phyloP scores from a whole-genome alignment of 2,797 vertebrate species.

The Meriones psammophilus region DNA sequence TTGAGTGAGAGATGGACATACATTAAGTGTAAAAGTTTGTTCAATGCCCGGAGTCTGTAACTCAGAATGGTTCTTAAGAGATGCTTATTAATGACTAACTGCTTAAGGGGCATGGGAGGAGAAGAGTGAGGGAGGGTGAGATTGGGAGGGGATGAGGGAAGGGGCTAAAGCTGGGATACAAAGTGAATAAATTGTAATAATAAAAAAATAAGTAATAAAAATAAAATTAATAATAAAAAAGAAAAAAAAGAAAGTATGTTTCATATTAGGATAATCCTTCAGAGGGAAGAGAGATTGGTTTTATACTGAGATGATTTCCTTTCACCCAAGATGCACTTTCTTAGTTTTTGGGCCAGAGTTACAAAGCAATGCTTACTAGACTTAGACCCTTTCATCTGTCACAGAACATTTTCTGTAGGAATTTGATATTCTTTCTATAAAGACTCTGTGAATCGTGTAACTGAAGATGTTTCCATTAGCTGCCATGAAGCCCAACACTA shows the following conservation, averaged over 20 bases:
- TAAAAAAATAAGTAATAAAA: too few species aligned
- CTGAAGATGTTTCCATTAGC: background rate
- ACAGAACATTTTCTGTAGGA: background rate
- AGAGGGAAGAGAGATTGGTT: conserved; percentile 25
- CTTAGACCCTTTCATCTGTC: background rate
- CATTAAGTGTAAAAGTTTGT: conserved; percentile 14
- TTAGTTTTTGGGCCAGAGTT: conserved; percentile 39
- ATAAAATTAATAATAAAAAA: background rate
- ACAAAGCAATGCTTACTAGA: conserved; percentile 18
- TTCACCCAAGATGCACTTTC: background rate
- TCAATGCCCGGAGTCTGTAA: background rate
- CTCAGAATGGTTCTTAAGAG: conserved; percentile 40
- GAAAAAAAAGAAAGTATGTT: background rate
- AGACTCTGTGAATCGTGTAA: background rate
- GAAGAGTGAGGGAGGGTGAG: too few species aligned
- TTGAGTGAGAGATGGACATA: conserved; percentile 22
- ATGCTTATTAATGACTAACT: conserved; percentile 18
- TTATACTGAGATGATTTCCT: conserved; percentile 1
- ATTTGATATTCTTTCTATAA: background rate
- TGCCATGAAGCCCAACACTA: background rate
- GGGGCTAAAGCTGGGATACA: too few species aligned
- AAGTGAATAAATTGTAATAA: too few species aligned
- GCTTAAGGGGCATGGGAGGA: background rate
- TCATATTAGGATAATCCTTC: background rate
- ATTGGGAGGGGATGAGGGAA: too few species aligned